Base-by-base conservation (phyloP, 2,888 invertebrate genomes). In the Hirtodrosophila cameraria region DNA sequence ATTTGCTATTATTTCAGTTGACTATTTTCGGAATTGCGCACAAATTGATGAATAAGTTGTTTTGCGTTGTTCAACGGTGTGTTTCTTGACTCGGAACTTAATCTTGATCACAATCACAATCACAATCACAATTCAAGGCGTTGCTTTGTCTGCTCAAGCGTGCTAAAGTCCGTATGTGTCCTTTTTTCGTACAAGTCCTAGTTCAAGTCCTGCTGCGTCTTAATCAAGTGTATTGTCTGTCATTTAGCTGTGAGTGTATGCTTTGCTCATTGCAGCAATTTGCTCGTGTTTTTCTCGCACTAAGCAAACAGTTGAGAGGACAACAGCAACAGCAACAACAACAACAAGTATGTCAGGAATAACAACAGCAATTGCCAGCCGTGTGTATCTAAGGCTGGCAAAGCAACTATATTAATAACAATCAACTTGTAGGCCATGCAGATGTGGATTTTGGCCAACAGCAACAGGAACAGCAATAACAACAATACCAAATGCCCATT, bases 21-120 rank as follows among this genome's bases (percentile, higher is more conserved):
- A 65, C 73, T 75, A 73, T 69, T 73, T 75, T 65, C 49, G 66
- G 73, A 67, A 75, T 73, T 75, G 73, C 76, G 49, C 74, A 75
- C 76, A 75, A 75, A 75, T 75, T 75, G 75, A 75, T 75, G 75
- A 76, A 75, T 75, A 75, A 75, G 76, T 75, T 76, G 75, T 74
- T 74, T 72, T 68, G 55, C 61, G 50, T 50, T 48, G 42, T 62
- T 57, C 31, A 27, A 45, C 31, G 49, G 11, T 53, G 58, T 67
- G 59, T 41, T 74, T 63, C 60, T 75, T 68, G 76, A 73, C 73
- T 73, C 57, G 45, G 28, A 67, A 57, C 73, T 66, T 66, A 75
- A 75, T 75, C 75, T 73, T 73, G 76, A 75, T 75, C 75, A 60
- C 57, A 72, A 60, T 64, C 59, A 18, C 55, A 60, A 54, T 57